These are phyloP conservation scores for Petromus typicus DNA, from an alignment of 2,113 vertebrate genomes.

Conservation along the genomic window DNA sequence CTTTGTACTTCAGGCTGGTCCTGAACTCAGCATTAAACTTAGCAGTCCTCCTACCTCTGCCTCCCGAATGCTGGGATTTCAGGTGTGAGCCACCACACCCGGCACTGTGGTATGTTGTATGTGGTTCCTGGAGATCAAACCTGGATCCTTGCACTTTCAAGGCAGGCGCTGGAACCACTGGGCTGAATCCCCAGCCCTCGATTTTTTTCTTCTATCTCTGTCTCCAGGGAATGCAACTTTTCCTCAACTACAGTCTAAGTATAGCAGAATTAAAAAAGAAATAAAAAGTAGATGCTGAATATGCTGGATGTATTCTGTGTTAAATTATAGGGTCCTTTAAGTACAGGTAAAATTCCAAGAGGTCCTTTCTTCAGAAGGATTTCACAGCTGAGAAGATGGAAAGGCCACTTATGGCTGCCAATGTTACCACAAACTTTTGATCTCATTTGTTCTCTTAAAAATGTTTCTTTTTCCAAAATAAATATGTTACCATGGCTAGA, in stretches of 20 bases:
- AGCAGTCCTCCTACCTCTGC: too few species aligned
- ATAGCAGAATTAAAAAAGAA: conserved; percentile 7
- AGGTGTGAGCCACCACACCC: too few species aligned
- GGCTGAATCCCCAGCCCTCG: too few species aligned
- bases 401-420: background rate
- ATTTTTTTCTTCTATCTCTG: background rate
- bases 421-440: background rate
- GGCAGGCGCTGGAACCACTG: too few species aligned
- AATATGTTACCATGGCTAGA: background rate
- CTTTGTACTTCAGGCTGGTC: too few species aligned
- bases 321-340: conserved; percentile 15
- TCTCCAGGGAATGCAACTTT: background rate
- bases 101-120: too few species aligned
- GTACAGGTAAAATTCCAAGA: background rate
- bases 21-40: too few species aligned
- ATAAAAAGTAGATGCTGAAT: background rate
- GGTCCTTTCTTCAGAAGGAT: background rate
- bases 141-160: too few species aligned
- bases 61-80: too few species aligned
- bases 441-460: background rate
- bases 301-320: background rate
- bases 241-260: background rate
- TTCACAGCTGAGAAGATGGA: background rate
- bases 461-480: background rate
- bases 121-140: too few species aligned